Conservation (phyloP, 2,113 vertebrate species). For the Fregata magnificens region DNA sequence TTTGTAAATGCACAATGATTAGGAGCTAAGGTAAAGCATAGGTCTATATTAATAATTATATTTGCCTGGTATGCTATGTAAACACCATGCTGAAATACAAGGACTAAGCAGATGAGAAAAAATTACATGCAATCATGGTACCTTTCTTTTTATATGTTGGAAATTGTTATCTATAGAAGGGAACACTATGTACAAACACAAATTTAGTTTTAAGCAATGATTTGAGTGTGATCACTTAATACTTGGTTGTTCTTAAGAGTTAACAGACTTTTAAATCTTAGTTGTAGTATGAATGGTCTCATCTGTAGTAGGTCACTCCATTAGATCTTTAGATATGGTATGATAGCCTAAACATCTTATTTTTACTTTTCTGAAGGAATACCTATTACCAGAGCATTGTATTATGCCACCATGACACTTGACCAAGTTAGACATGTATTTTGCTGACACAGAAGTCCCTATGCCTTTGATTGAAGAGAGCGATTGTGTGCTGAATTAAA, state of each 20-base stretch:
- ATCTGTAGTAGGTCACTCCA: neutral
- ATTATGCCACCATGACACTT: constrained; percentile 83
- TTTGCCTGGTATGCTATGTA: neutral
- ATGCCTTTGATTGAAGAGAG: constrained; percentile 90
- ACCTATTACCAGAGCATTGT: constrained; percentile 81
- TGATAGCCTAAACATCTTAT: neutral
- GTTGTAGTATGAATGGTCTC: neutral
- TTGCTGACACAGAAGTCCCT: constrained; percentile 78
- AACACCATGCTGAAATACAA: neutral
- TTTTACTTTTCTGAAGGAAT: neutral
- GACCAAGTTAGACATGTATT: constrained; percentile 80
- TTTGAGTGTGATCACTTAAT: neutral
- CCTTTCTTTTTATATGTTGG: constrained; percentile 16
- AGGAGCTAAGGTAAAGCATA: neutral
- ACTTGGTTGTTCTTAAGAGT: neutral
- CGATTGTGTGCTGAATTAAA: constrained; percentile 84
- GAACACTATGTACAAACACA: neutral
- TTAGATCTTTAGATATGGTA: neutral
- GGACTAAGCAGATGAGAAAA: neutral
- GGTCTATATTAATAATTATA: neutral
- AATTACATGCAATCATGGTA: neutral
- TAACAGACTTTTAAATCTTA: neutral
- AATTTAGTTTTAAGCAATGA: neutral
- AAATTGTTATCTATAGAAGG: neutral
- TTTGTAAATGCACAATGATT: neutral